These are phyloP conservation scores for Desmophyllum pertusum DNA, from an alignment of 92 coral and sea anemone species.

Conservation along the genomic window DNA sequence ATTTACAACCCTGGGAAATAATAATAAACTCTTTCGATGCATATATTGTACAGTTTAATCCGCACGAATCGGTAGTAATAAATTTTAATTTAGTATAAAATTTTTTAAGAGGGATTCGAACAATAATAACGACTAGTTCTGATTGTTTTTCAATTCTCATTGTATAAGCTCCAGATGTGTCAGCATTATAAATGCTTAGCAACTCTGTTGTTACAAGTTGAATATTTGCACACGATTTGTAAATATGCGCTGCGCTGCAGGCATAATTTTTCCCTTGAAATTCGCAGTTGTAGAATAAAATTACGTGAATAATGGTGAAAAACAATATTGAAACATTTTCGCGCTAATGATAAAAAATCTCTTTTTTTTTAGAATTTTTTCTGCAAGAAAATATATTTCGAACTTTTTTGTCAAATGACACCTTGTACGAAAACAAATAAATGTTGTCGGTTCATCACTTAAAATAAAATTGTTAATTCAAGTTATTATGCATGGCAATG, in stretches of 20 bases:
- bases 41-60: background rate
- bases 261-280: background rate
- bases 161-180: conserved; percentile 3
- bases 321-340: background rate
- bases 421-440: too few relatives aligned
- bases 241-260: background rate
- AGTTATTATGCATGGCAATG: too few relatives aligned
- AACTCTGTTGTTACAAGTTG: background rate
- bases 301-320: background rate
- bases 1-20: background rate
- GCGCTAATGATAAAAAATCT: background rate
- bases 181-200: conserved; percentile 25
- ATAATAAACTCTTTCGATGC: background rate
- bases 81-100: background rate
- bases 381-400: background rate
- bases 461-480: too few relatives aligned
- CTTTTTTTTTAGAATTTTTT: too few relatives aligned
- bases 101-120: background rate
- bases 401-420: too few relatives aligned
- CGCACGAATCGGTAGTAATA: background rate
- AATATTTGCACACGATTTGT: conserved; percentile 20
- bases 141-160: conserved; percentile 16
- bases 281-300: background rate
- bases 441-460: too few relatives aligned
- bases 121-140: too few relatives aligned